A percentile compares a stretch with the other conserved stretches of the same genome.
Evolutionary conservation across 2,113 vertebrate species (phyloP).

Genomic region (Microtus pennsylvanicus): DNA sequence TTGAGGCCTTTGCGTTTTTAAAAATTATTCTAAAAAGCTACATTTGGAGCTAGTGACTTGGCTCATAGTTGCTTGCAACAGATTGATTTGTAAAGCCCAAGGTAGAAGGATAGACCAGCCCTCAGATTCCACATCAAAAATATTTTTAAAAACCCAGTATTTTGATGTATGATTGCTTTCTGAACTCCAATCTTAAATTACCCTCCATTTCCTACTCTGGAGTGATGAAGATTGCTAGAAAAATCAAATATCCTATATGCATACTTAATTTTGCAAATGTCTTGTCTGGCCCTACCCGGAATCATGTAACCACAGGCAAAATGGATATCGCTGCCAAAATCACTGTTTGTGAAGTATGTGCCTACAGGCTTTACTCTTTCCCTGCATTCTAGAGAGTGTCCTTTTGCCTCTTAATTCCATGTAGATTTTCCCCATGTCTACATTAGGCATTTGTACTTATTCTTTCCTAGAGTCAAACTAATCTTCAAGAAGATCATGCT

Average conservation of each 20-base stretch:
- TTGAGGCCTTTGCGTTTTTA: not conserved
- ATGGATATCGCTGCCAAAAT: not conserved
- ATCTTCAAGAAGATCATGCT: slow-evolving; percentile 26
- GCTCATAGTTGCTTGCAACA: not conserved
- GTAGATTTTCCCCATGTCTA: not conserved
- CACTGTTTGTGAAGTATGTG: not conserved
- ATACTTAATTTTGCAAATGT: not conserved
- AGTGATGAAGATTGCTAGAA: not conserved
- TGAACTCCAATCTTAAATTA: slow-evolving; percentile 11
- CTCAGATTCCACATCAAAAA: no score
- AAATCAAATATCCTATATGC: not conserved
- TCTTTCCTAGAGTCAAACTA: not conserved
- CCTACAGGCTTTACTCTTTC: not conserved
- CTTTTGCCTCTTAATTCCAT: slow-evolving; percentile 39
- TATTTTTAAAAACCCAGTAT: not conserved
- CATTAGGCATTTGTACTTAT: not conserved
- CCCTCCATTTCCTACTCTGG: slow-evolving; percentile 15
- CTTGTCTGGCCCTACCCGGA: not conserved
- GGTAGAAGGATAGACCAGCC: no score
- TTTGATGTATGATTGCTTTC: not conserved
- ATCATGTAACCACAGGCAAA: not conserved
- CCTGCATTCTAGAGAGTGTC: not conserved
- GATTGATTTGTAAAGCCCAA: not conserved
- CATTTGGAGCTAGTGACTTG: not conserved
- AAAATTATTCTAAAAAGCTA: slow-evolving; percentile 1